phyloP scores from a whole-genome alignment of 2,888 invertebrate species.

The Stramonita haemastoma region DNA sequence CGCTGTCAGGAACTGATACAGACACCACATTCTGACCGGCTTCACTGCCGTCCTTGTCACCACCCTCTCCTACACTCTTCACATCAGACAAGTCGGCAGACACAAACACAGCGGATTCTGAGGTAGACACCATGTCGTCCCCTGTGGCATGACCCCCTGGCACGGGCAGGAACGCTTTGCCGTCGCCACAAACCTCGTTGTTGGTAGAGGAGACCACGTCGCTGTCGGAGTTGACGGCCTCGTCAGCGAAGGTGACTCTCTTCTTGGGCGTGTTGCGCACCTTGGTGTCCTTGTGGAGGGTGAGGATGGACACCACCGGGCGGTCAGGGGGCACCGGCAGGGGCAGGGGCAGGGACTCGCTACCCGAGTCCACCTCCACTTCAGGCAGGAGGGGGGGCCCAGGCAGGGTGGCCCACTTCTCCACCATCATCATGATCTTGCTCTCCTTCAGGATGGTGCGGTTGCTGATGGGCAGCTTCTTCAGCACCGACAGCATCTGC shows the following conservation, averaged over 20 bases:
- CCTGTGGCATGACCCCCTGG: not conserved
- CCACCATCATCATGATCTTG: slow-evolving; percentile 89
- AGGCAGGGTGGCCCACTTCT: slow-evolving; percentile 85
- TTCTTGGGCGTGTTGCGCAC: slow-evolving; percentile 61
- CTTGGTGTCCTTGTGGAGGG: slow-evolving; percentile 54
- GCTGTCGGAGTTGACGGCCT: slow-evolving; percentile 69
- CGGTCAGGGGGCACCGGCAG: slow-evolving; percentile 48
- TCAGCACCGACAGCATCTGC: slow-evolving; percentile 88
- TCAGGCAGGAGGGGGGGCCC: slow-evolving; percentile 38
- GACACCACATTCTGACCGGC: not conserved
- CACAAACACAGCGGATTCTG: not conserved
- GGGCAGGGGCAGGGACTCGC: slow-evolving; percentile 37
- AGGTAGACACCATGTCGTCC: slow-evolving; percentile 23
- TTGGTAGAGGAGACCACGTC: slow-evolving; percentile 54
- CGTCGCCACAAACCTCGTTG: slow-evolving; percentile 6
- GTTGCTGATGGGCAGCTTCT: slow-evolving; percentile 92
- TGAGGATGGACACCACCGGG: slow-evolving; percentile 64
- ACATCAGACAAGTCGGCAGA: not conserved
- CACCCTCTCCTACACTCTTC: not conserved
- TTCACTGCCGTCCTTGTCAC: not conserved
- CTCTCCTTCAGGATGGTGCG: slow-evolving; percentile 95
- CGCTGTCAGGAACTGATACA: not conserved
- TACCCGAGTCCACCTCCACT: slow-evolving; percentile 48
- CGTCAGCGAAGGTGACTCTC: slow-evolving; percentile 70
- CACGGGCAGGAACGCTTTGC: not conserved